Conservation (phyloP, 1,140 invertebrate species). For the Magallana ariakensis region DNA sequence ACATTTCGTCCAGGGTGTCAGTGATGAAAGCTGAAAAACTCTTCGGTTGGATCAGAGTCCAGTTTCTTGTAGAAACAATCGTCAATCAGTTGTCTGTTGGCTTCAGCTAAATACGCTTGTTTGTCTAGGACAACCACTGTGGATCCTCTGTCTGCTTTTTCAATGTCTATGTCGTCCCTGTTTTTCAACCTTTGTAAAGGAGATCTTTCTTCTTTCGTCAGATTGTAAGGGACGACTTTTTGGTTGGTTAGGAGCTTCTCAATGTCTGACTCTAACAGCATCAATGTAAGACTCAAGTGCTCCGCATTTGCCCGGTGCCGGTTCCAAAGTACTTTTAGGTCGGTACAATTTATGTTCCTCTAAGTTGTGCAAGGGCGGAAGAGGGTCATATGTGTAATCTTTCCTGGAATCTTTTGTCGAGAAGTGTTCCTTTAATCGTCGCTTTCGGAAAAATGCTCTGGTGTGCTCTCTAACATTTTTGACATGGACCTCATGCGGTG, state of each 20-base stretch:
- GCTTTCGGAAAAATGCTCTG: neutral
- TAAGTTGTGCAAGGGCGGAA: neutral
- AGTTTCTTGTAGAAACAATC: too few species aligned
- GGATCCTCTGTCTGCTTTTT: neutral
- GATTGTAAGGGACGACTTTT: neutral
- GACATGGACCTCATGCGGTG: neutral
- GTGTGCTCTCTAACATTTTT: neutral
- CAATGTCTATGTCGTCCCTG: neutral
- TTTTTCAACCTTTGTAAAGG: neutral
- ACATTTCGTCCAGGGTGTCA: too few species aligned
- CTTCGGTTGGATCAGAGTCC: too few species aligned
- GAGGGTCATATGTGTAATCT: neutral
- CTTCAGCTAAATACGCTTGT: neutral
- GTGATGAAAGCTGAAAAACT: too few species aligned
- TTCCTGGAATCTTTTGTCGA: neutral
- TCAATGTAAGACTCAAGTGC: conserved; percentile 34
- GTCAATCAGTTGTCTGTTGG: too few species aligned
- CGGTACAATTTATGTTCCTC: too few species aligned
- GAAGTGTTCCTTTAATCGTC: neutral
- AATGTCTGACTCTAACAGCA: too few species aligned
- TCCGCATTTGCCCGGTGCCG: conserved; percentile 1
- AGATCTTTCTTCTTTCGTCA: neutral
- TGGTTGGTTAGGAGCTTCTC: too few species aligned
- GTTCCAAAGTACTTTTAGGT: too few species aligned
- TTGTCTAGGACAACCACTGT: neutral